Percentiles rank a stretch among this genome's conserved stretches.
These are phyloP conservation scores for Sebastes nivosus DNA, from an alignment of 2,797 vertebrate species.

Conservation along the genomic window DNA sequence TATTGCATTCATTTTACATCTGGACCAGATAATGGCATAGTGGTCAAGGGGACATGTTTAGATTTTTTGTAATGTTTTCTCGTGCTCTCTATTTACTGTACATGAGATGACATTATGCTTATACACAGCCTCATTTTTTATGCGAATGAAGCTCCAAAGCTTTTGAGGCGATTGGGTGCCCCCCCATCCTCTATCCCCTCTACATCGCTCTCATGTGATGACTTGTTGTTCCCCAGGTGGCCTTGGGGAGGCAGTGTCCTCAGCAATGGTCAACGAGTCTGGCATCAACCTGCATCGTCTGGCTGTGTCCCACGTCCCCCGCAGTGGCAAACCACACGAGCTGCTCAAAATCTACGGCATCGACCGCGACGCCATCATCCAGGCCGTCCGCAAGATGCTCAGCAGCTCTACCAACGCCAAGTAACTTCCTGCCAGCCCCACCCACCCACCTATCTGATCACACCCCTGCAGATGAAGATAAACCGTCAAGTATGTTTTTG, in stretches of 20 bases:
- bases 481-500: slow-evolving; percentile 49
- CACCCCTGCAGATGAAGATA: slow-evolving; percentile 37
- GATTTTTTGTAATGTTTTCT: not conserved
- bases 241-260: slow-evolving; percentile 86
- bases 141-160: not conserved
- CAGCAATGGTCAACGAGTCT: slow-evolving; percentile 83
- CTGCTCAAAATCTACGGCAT: slow-evolving; percentile 85
- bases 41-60: not conserved
- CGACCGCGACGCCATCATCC: slow-evolving; percentile 80
- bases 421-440: slow-evolving; percentile 61
- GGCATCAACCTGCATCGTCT: slow-evolving; percentile 81
- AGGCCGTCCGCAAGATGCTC: slow-evolving; percentile 82
- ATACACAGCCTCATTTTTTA: not conserved
- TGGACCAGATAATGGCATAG: not conserved
- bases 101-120: not conserved
- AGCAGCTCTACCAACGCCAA: slow-evolving; percentile 78
- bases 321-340: slow-evolving; percentile 81
- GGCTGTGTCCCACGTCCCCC: slow-evolving; percentile 82
- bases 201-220: not conserved
- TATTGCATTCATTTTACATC: slow-evolving; percentile 10
- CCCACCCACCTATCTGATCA: slow-evolving; percentile 24
- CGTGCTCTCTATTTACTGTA: not conserved
- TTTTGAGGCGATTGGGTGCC: not conserved
- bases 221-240: slow-evolving; percentile 79
- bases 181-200: not conserved